Percentiles rank a stretch among this genome's conserved stretches.
These are phyloP conservation scores for Drosophila prolongata DNA, from an alignment of 2,888 invertebrate genomes.

Conservation along the genomic window DNA sequence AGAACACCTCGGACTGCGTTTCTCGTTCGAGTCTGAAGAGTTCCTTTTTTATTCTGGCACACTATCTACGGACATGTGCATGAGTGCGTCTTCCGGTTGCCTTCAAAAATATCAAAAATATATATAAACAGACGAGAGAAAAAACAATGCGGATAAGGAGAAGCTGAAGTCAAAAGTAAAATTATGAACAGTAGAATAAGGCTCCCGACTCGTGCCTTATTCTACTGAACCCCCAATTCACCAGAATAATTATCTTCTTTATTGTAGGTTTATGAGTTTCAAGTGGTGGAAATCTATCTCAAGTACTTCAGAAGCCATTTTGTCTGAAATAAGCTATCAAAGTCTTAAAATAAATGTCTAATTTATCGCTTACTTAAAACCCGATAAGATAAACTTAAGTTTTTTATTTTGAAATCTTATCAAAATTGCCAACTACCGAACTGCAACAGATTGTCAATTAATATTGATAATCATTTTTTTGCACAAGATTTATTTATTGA, in stretches of 20 bases:
- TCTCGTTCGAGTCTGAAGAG: background rate
- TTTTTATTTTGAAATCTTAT: background rate
- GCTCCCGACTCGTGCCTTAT: too few species aligned
- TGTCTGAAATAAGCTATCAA: background rate
- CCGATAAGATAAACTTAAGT: background rate
- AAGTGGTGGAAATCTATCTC: background rate
- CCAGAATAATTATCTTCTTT: background rate
- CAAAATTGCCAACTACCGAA: too few species aligned
- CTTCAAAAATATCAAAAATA: constrained; percentile 5
- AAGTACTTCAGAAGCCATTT: background rate
- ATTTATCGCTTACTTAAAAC: too few species aligned
- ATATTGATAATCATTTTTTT: background rate
- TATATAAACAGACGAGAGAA: background rate
- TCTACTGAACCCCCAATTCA: too few species aligned
- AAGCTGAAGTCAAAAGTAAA: constrained; percentile 31
- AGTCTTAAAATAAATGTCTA: background rate
- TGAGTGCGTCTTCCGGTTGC: constrained; percentile 27
- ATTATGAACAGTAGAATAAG: constrained; percentile 3
- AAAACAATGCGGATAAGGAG: background rate
- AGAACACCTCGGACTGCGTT: background rate
- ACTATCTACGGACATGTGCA: constrained; percentile 14
- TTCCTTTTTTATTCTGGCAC: background rate
- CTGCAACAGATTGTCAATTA: background rate
- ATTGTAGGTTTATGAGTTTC: background rate
- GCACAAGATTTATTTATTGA: too few species aligned